Conservation (phyloP, 1,140 invertebrate genomes). For the Oscheius sp. region DNA sequence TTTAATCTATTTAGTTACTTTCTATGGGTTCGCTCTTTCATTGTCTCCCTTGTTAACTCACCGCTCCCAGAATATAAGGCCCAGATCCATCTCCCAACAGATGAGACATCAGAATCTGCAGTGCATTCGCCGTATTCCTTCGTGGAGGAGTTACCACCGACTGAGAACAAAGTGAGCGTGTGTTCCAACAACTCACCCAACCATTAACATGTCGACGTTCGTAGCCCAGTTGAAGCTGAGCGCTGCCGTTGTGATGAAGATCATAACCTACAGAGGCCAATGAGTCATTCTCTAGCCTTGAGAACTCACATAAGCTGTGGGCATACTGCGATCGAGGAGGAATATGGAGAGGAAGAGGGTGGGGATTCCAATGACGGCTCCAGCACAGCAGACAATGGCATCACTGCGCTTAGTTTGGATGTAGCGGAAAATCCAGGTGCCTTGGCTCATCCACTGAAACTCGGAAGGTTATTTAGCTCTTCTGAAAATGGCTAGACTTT, state of each 20-base stretch:
- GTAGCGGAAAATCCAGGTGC: neutral
- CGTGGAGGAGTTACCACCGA: slow-evolving; percentile 70
- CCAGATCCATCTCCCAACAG: slow-evolving; percentile 88
- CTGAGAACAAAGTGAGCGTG: neutral
- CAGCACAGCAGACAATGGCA: slow-evolving; percentile 84
- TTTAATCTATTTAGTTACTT: too few species aligned
- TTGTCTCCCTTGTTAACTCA: neutral
- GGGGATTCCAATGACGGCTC: slow-evolving; percentile 78
- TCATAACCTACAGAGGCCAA: neutral
- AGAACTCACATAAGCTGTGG: neutral
- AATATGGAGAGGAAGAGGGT: slow-evolving; percentile 70
- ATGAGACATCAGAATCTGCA: slow-evolving; percentile 87
- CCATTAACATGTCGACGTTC: slow-evolving; percentile 92
- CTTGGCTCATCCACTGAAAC: slow-evolving; percentile 22
- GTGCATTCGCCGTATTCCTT: slow-evolving; percentile 84
- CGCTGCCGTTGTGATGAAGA: neutral
- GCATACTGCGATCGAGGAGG: slow-evolving; percentile 16
- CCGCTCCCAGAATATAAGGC: slow-evolving; percentile 78
- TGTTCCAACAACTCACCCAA: slow-evolving; percentile 62
- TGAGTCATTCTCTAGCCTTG: neutral
- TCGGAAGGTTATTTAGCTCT: neutral
- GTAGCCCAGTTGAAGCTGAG: slow-evolving; percentile 93
- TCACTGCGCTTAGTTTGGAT: slow-evolving; percentile 71
- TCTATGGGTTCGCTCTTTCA: too few species aligned
- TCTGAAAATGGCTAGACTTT: neutral